Percentiles rank a stretch among this genome's conserved stretches.
phyloP scores from a whole-genome alignment of 2,888 invertebrate genomes.

The Diloba caeruleocephala region DNA sequence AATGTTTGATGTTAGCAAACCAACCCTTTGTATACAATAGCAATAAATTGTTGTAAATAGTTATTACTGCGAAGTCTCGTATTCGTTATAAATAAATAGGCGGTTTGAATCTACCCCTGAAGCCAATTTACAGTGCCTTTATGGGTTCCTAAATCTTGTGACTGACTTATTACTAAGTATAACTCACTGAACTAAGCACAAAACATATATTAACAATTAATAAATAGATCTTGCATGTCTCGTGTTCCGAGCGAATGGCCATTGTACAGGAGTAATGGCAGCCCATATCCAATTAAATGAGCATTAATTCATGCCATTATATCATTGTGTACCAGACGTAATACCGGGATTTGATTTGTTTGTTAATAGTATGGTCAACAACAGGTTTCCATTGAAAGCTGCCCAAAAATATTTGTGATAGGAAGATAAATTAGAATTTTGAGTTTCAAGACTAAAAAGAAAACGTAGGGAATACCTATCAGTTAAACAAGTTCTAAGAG shows the following conservation, averaged over 20 bases:
- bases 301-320: constrained; percentile 52
- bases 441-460: not conserved
- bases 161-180: constrained; percentile 25
- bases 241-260: constrained; percentile 51
- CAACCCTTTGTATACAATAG: constrained; percentile 2
- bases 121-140: constrained; percentile 13
- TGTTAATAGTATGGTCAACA: constrained; percentile 13
- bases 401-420: not conserved
- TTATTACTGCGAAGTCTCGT: not conserved
- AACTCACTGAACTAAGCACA: constrained; percentile 21
- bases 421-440: not conserved
- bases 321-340: constrained; percentile 24
- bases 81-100: constrained; percentile 6
- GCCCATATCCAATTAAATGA: constrained; percentile 68
- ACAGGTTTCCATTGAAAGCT: constrained; percentile 11
- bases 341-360: constrained; percentile 26
- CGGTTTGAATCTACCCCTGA: not conserved
- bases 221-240: constrained; percentile 46
- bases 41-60: not conserved
- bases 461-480: not conserved
- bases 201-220: constrained; percentile 51
- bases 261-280: constrained; percentile 63
- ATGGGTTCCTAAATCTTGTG: constrained; percentile 18
- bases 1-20: constrained; percentile 5
- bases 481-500: not conserved